Percentiles rank a stretch among this genome's conserved stretches.
phyloP scores from a whole-genome alignment of 2,888 invertebrate species.

The Agonum fuliginosum region DNA sequence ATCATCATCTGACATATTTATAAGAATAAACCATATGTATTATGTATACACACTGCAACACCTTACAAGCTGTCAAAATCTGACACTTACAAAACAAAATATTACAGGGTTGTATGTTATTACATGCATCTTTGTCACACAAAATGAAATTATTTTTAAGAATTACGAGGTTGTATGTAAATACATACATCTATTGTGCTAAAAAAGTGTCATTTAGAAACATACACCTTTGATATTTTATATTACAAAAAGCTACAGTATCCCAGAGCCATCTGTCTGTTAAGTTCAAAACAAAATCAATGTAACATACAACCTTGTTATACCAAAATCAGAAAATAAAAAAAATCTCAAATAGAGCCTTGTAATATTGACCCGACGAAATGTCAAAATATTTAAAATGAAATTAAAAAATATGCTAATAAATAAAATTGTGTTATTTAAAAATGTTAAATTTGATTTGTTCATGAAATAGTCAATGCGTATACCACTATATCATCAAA shows the following conservation, averaged over 20 bases:
- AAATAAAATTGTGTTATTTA: too few species aligned
- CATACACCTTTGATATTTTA: background rate
- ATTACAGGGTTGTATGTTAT: background rate
- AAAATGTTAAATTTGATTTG: too few species aligned
- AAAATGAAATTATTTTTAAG: background rate
- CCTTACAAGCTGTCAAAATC: background rate
- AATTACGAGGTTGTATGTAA: background rate
- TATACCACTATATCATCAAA: too few species aligned
- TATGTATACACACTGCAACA: background rate
- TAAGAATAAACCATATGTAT: background rate
- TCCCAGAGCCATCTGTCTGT: background rate
- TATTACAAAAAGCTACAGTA: background rate
- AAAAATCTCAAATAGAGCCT: too few species aligned
- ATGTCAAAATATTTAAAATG: too few species aligned
- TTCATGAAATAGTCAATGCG: too few species aligned
- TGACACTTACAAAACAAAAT: background rate
- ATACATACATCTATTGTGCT: background rate
- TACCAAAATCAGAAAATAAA: background rate
- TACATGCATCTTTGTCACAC: background rate
- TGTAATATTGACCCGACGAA: too few species aligned
- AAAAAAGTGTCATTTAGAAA: background rate
- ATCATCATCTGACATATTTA: background rate
- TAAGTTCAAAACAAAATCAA: background rate
- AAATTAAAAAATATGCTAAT: too few species aligned
- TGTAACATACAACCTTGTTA: background rate